phyloP scores from a whole-genome alignment of 2,888 invertebrate species.

The Tanypteryx hageni region DNA sequence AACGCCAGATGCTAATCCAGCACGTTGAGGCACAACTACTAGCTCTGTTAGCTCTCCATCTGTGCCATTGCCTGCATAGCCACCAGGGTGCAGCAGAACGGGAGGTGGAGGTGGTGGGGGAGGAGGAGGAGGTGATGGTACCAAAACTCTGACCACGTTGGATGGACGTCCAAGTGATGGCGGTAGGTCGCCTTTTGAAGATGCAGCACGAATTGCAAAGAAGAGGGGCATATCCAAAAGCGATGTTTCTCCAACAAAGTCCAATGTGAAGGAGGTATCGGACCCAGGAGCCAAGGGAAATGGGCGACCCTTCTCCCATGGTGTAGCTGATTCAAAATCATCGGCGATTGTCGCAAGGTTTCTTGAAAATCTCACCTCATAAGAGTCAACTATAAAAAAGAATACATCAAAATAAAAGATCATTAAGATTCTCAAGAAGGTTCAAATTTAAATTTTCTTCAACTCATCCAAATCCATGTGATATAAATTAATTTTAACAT shows the following conservation, averaged over 20 bases:
- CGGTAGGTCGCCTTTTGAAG: conserved; percentile 73
- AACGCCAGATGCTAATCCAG: conserved; percentile 54
- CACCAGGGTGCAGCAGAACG: conserved; percentile 51
- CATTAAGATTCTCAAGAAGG: no score
- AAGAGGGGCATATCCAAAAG: conserved; percentile 77
- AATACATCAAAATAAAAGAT: neutral
- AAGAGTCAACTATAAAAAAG: conserved; percentile 74
- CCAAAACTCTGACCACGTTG: conserved; percentile 77
- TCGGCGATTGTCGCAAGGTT: conserved; percentile 73
- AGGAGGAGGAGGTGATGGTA: conserved; percentile 77
- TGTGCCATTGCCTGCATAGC: neutral
- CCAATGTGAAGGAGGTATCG: conserved; percentile 76
- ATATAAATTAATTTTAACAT: neutral
- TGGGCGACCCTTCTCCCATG: conserved; percentile 75
- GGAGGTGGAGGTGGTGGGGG: conserved; percentile 75
- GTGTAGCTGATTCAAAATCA: conserved; percentile 75
- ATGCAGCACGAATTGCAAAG: conserved; percentile 77
- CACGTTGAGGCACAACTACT: conserved; percentile 55
- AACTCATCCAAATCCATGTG: neutral
- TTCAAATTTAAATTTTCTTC: neutral
- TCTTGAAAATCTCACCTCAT: conserved; percentile 74
- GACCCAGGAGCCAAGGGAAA: conserved; percentile 77
- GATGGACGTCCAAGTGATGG: conserved; percentile 75
- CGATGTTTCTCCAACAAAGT: conserved; percentile 75
- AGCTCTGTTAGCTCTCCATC: conserved; percentile 40